These are phyloP conservation scores for Drosophila paracracens DNA, from an alignment of 2,888 invertebrate genomes.

Conservation along the genomic window DNA sequence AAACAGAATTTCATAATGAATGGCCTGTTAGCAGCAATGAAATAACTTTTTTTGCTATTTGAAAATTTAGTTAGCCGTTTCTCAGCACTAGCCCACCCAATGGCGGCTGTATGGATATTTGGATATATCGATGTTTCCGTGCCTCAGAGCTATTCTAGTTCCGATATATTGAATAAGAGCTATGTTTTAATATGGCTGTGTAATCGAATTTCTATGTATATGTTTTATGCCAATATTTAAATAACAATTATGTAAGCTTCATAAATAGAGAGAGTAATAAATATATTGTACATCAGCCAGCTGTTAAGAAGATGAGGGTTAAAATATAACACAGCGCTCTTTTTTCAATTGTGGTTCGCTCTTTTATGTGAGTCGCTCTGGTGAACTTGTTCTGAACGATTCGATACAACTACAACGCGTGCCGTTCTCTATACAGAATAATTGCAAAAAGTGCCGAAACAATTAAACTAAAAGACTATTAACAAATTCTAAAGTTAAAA, in stretches of 20 bases:
- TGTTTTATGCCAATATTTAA: neutral
- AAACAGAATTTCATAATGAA: neutral
- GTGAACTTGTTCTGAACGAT: constrained; percentile 12
- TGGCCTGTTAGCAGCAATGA: neutral
- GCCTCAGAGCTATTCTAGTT: neutral
- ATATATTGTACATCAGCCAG: neutral
- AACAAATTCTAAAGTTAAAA: constrained; percentile 30
- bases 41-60: neutral
- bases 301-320: constrained; percentile 2
- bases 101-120: constrained; percentile 3
- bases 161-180: neutral
- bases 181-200: neutral
- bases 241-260: neutral
- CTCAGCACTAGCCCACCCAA: constrained; percentile 2
- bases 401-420: constrained; percentile 42
- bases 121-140: neutral
- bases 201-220: neutral
- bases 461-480: constrained; percentile 12
- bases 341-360: neutral
- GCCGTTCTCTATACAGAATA: constrained; percentile 39
- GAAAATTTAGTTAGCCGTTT: neutral
- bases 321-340: neutral
- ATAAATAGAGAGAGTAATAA: neutral
- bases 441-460: constrained; percentile 44
- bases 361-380: neutral